These are phyloP conservation scores for Steatornis caripensis DNA, from an alignment of 2,113 vertebrate genomes.

Conservation along the genomic window DNA sequence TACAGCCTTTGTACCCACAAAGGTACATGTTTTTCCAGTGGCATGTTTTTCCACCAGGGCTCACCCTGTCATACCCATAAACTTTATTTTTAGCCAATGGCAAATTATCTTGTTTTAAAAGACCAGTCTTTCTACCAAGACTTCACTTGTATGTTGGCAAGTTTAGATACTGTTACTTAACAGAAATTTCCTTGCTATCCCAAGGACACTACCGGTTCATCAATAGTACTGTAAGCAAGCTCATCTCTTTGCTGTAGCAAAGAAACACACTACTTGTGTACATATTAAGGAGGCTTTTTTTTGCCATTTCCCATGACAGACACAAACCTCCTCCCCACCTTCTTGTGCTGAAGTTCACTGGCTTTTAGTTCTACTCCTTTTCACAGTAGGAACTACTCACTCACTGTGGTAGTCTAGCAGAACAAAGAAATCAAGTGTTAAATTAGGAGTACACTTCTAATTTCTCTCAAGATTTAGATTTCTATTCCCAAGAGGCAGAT, in stretches of 20 bases:
- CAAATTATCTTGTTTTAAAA: background rate
- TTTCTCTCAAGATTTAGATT: conserved; percentile 1
- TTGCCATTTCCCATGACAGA: background rate
- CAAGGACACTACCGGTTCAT: background rate
- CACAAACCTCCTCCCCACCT: background rate
- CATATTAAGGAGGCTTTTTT: background rate
- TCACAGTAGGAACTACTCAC: background rate
- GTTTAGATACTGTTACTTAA: background rate
- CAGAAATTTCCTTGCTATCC: background rate
- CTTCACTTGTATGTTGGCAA: background rate
- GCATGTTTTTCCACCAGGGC: conserved; percentile 11
- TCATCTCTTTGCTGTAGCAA: background rate
- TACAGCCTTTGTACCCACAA: background rate
- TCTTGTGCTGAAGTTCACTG: background rate
- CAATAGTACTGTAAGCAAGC: background rate
- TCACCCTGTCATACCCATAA: conserved; percentile 33
- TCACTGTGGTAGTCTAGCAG: background rate
- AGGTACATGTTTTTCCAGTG: no score
- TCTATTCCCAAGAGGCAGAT: background rate
- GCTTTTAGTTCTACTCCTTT: background rate
- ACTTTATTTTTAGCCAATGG: conserved; percentile 10
- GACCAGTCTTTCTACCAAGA: background rate
- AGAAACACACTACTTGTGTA: rapidly evolving
- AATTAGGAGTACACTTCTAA: background rate
- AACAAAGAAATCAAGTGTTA: background rate